Conservation (phyloP, 2,797 vertebrate species). For the Lepilemur septentrionalis region DNA sequence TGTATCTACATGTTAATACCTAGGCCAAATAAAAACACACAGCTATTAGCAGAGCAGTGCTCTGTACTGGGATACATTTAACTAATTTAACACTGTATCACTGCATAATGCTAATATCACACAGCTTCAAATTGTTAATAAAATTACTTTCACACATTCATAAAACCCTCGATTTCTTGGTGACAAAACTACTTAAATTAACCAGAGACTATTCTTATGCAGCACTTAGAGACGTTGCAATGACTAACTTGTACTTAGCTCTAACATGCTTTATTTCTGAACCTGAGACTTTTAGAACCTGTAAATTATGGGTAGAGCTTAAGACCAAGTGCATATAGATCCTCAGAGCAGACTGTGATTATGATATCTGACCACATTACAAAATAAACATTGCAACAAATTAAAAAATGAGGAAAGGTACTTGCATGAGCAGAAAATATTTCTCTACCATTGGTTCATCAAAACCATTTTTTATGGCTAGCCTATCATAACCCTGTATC, state of each 20-base stretch:
- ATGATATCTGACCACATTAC: background rate
- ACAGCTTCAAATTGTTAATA: conserved; percentile 64
- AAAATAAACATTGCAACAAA: conserved; percentile 37
- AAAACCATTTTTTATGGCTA: conserved; percentile 26
- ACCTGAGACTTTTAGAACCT: background rate
- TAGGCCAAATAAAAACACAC: background rate
- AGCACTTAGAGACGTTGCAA: background rate
- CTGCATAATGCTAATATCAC: conserved; percentile 48
- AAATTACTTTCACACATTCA: conserved; percentile 75
- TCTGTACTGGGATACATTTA: conserved; percentile 10
- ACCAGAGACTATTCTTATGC: conserved; percentile 5
- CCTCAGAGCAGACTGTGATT: background rate
- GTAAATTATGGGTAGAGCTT: background rate
- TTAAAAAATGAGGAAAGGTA: background rate
- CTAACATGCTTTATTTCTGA: conserved; percentile 16
- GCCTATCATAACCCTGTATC: background rate
- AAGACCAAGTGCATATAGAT: background rate
- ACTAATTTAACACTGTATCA: conserved; percentile 51
- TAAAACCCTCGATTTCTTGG: conserved; percentile 55
- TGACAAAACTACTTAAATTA: conserved; percentile 67
- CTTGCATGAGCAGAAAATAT: background rate
- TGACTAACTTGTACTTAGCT: background rate
- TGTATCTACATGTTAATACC: background rate
- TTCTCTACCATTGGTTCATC: background rate
- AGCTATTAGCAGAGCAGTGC: background rate